Percentiles rank a stretch among this genome's conserved stretches.
phyloP scores from a whole-genome alignment of 2,113 vertebrate species.

The Arothron firmamentum region DNA sequence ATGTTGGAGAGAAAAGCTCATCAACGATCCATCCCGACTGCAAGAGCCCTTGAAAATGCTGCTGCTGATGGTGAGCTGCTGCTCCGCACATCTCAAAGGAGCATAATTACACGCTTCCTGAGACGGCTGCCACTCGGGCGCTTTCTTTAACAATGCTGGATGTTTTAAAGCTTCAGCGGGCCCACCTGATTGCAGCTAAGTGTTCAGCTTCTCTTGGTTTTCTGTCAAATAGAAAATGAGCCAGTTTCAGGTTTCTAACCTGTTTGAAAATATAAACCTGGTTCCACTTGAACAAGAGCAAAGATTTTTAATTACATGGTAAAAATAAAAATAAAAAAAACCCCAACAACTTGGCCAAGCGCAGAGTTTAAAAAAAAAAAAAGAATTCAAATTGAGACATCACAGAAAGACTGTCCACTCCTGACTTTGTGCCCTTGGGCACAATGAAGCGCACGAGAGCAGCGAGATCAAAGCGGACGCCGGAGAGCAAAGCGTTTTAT shows the following conservation, averaged over 20 bases:
- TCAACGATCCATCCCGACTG: constrained; percentile 1
- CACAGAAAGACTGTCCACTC: constrained; percentile 39
- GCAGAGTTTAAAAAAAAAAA: too few relatives aligned
- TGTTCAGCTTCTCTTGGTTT: constrained; percentile 9
- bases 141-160: constrained; percentile 21
- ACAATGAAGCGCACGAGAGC: constrained; percentile 52
- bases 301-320: too few relatives aligned
- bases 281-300: too few relatives aligned
- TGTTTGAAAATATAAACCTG: too few relatives aligned
- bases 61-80: constrained; percentile 34
- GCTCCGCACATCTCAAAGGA: constrained; percentile 37
- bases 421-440: constrained; percentile 39
- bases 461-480: constrained; percentile 74
- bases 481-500: constrained; percentile 68
- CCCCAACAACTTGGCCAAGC: too few relatives aligned
- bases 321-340: too few relatives aligned
- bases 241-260: too few relatives aligned
- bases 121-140: constrained; percentile 15
- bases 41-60: constrained; percentile 23
- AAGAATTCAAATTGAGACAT: too few relatives aligned
- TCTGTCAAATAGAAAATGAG: not conserved
- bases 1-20: constrained; percentile 5
- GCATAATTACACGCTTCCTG: constrained; percentile 58
- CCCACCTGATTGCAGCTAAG: constrained; percentile 51
- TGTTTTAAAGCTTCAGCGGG: constrained; percentile 28